Conservation (phyloP, 1,140 invertebrate genomes). For the Glomeris maerens region DNA sequence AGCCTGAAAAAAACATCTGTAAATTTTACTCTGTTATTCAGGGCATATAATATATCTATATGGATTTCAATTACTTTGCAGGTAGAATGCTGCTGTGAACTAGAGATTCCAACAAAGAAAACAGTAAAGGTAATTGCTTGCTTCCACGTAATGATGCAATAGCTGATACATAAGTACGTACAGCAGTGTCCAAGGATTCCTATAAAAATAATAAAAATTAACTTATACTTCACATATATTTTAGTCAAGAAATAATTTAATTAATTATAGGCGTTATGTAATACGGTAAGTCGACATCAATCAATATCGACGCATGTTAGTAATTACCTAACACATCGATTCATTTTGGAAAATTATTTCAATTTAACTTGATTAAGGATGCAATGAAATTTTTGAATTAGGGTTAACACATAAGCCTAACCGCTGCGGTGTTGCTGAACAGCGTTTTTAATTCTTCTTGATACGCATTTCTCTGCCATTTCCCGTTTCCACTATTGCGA, state of each 20-base stretch:
- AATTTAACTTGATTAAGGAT: no score
- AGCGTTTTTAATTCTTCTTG: slow-evolving; percentile 41
- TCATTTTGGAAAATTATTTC: no score
- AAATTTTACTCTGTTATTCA: background rate
- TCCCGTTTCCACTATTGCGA: slow-evolving; percentile 49
- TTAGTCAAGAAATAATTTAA: background rate
- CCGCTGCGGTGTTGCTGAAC: slow-evolving; percentile 36
- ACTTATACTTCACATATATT: background rate
- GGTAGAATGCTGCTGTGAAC: slow-evolving; percentile 38
- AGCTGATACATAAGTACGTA: slow-evolving; percentile 51
- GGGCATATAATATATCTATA: background rate
- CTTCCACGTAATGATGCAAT: slow-evolving; percentile 53
- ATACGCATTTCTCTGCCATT: slow-evolving; percentile 45
- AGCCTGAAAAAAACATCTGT: slow-evolving; percentile 39
- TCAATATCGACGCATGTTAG: no score
- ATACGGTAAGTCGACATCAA: background rate
- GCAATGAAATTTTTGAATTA: no score
- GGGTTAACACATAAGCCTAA: slow-evolving; percentile 12
- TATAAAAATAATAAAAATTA: slow-evolving; percentile 8
- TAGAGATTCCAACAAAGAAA: slow-evolving; percentile 53
- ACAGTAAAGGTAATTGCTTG: slow-evolving; percentile 50
- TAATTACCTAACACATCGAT: no score
- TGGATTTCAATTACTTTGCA: slow-evolving; percentile 20
- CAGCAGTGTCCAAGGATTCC: slow-evolving; percentile 52
- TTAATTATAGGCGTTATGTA: no score